Evolutionary conservation across 2,113 vertebrate genomes (phyloP), one percentile per base, ranked within the genome.

Genomic region (Todiramphus saurophagus): DNA sequence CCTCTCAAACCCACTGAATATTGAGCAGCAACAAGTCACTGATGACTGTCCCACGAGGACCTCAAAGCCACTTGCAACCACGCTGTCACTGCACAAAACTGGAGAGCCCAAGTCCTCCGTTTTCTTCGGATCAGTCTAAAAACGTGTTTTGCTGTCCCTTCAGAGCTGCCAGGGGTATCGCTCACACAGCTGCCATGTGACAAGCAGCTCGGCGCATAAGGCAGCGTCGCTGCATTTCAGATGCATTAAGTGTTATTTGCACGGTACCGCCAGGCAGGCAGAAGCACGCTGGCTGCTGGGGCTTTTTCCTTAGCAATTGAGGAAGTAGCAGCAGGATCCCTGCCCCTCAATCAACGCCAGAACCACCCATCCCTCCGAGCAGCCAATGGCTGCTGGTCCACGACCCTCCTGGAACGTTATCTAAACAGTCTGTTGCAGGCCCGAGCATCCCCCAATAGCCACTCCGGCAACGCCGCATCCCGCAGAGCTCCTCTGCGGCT

Each of bases 301-400:
- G 19, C 30, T 25, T 55, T 41, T 15, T 3, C 16, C 30, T 30
- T 11, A 64, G 39, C 33, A 63, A 76, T 82, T 23, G 59, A 56
- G 16, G 30, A 63, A 95, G 83, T 28, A 74, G 3, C 74, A 88
- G 81, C 59, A 87, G 53, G 73, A 73, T 51, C 94, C 13, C 83
- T 84, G 96, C 81, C 97, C 94, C 97, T 98, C 96, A 97, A 97
- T 98, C 98, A 96, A 93, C 89, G 70, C 66, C 95, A 97, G 85
- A 97, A 97, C 98, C 98, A 98, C 98, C 98, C 98, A 97, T 94
- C 98, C 98, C 98, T 96, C 97, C 93, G 96, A 97, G 91, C 98
- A 97, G 96, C 98, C 99, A 98, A 98, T 98, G 97, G 91, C 97
- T 78, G 97, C 83, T 82, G 96, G 67, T 93, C 96, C 87, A 69